These are phyloP conservation scores for Poeciliopsis turneri DNA, from an alignment of 2,797 vertebrate genomes.

Conservation along the genomic window DNA sequence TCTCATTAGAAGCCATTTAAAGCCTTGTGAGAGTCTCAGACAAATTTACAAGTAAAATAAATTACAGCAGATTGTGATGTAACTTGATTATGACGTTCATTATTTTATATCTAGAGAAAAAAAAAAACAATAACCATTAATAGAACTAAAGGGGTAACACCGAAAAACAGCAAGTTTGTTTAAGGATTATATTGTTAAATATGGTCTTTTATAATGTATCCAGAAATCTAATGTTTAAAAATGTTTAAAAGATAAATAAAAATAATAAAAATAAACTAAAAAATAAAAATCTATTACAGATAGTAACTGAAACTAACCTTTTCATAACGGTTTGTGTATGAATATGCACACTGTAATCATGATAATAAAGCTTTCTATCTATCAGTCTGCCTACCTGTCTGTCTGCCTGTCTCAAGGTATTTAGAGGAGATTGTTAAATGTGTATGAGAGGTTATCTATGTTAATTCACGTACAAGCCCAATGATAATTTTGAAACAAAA, in stretches of 20 bases:
- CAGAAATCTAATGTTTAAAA: neutral
- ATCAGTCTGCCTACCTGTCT: too few species aligned
- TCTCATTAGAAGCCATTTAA: constrained; percentile 46
- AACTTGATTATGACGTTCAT: constrained; percentile 36
- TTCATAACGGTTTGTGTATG: neutral
- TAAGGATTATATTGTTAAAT: neutral
- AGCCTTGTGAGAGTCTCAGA: constrained; percentile 46
- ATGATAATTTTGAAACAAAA: neutral
- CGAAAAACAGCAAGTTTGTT: neutral
- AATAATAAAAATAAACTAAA: too few species aligned
- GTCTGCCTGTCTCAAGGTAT: too few species aligned
- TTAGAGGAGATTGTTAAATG: too few species aligned
- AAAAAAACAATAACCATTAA: constrained; percentile 1
- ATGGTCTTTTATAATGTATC: neutral
- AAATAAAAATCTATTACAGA: neutral
- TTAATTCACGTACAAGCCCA: neutral
- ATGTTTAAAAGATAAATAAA: neutral
- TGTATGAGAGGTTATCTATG: neutral
- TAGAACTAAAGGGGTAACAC: neutral
- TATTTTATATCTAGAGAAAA: constrained; percentile 14
- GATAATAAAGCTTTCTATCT: too few species aligned
- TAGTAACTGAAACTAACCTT: neutral
- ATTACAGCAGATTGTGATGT: constrained; percentile 31
- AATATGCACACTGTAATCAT: neutral
- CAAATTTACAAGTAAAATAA: constrained; percentile 51